Conservation (phyloP, 2,797 vertebrate genomes). For the Argyrosomus regius region DNA sequence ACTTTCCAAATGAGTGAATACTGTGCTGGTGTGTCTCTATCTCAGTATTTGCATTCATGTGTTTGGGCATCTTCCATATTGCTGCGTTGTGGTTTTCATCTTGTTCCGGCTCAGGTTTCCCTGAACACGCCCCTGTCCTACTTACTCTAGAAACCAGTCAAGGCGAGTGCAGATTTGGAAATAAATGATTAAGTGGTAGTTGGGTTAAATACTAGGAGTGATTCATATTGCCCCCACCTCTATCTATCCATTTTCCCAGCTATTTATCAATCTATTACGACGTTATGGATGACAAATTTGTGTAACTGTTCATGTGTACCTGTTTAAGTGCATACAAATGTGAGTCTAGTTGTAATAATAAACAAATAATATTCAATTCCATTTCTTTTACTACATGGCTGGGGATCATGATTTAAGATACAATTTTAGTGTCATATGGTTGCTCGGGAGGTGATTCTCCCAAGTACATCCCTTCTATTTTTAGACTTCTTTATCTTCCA, state of each 20-base stretch:
- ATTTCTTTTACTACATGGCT: not conserved
- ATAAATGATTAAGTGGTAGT: constrained; percentile 72
- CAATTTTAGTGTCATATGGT: not conserved
- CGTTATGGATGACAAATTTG: not conserved
- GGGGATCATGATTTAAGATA: not conserved
- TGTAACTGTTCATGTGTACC: constrained; percentile 4
- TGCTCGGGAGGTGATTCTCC: not conserved
- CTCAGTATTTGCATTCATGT: constrained; percentile 49
- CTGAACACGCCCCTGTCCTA: constrained; percentile 73
- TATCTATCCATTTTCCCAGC: constrained; percentile 17
- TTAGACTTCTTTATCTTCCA: constrained; percentile 16
- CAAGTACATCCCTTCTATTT: constrained; percentile 21
- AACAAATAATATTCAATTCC: not conserved
- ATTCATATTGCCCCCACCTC: constrained; percentile 3
- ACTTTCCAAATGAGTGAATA: constrained; percentile 76
- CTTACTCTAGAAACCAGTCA: constrained; percentile 69
- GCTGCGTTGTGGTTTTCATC: constrained; percentile 75
- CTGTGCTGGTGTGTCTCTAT: constrained; percentile 54
- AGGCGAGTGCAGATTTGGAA: constrained; percentile 64
- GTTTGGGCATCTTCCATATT: constrained; percentile 69
- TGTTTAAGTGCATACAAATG: constrained; percentile 1
- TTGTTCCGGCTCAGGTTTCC: constrained; percentile 67
- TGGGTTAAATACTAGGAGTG: constrained; percentile 61
- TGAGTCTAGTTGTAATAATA: not conserved
- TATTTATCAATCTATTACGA: not conserved